phyloP scores from a whole-genome alignment of 2,113 vertebrate genomes.

The Carollia perspicillata region DNA sequence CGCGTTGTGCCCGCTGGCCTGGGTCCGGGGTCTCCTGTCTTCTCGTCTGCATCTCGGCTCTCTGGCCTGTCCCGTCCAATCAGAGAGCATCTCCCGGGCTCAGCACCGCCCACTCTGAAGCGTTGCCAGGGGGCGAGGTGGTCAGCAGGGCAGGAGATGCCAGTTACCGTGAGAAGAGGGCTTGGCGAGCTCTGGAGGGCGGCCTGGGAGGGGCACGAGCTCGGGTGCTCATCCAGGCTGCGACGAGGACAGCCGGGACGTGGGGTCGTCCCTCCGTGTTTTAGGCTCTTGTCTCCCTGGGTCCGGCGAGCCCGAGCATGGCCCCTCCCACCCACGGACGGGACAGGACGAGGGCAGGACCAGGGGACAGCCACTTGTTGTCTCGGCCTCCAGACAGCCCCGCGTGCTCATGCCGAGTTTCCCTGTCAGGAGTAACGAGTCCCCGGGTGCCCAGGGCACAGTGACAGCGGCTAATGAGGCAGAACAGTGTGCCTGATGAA shows the following conservation, averaged over 20 bases:
- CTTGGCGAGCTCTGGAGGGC: background rate
- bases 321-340: accelerated
- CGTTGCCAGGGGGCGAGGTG: constrained; percentile 3
- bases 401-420: background rate
- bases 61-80: constrained; percentile 34
- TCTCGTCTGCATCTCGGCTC: constrained; percentile 54
- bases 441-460: constrained; percentile 39
- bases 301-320: background rate
- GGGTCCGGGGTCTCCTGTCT: background rate
- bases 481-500: constrained; percentile 62
- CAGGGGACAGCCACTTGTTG: constrained; percentile 52
- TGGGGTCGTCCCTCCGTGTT: accelerated
- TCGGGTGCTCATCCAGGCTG: accelerated
- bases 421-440: constrained; percentile 65
- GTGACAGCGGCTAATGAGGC: constrained; percentile 73
- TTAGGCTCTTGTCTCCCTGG: background rate
- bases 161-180: background rate
- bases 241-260: background rate
- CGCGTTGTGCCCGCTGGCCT: background rate
- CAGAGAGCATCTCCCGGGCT: constrained; percentile 11
- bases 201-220: background rate
- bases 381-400: background rate
- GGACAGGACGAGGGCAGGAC: background rate
- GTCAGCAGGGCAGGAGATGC: background rate
- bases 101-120: background rate